Evolutionary conservation across 1,140 invertebrate genomes (phyloP), one percentile per base, ranked within the genome.

Genomic region (Ectropis grisescens): DNA sequence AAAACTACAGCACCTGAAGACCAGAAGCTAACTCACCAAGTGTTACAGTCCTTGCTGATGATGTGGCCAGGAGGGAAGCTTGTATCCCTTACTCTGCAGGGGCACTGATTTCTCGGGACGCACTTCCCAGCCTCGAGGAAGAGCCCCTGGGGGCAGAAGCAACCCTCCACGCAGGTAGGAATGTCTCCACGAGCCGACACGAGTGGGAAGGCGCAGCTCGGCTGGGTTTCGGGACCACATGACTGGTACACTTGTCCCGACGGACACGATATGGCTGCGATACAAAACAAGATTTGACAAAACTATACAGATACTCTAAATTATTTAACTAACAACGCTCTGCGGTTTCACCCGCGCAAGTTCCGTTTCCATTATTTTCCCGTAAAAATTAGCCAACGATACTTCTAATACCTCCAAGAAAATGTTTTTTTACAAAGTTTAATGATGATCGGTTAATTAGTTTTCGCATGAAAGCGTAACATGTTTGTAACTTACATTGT

Each of bases 31-130:
- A 49, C 50, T 82, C 61, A 90, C 89, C 92, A 97, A 24, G 89
- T 91, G 58, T 96, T 96, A 58, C 94, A 97, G 33, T 92, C 89
- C 67, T 93, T 93, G 0, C 85, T 85, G 0, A 95, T 85, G 11
- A 81, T 85, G 1, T 87, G 64, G 1, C 93, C 16, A 1, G 94
- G 86, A 34, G 84, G 69, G 50, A 93, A 95, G n/a, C 74, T 78
- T 56, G 89, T 89, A n/a, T 91, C 91, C 33, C 89, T 85, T 34
- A 93, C 79, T n/a, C 84, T 84, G 51, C 93, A 96, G 0, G 93
- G 93, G 57, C 94, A 97, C 16, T 91, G 72, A 9, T 86, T 82
- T 4, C 78, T 83, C 0, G 82, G 75, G 6, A 96, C 86, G 59
- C 94, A 97, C n/a, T 83, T 82, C 10, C 88, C 88, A 11, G 88